These are phyloP conservation scores for Pachycephala philippinensis DNA, from an alignment of 2,113 vertebrate species.

Conservation along the genomic window DNA sequence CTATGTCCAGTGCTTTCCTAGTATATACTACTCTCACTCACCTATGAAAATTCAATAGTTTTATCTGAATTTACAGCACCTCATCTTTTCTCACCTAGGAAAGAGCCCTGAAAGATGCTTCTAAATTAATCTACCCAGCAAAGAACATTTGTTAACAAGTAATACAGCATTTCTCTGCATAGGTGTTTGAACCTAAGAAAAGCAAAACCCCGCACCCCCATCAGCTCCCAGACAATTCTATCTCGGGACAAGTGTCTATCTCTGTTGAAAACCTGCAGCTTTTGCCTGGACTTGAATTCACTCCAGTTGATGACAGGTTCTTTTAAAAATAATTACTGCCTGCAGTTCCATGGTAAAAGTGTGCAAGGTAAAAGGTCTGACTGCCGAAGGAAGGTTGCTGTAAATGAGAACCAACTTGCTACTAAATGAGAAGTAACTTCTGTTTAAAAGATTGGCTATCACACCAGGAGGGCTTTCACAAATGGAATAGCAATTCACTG, in stretches of 20 bases:
- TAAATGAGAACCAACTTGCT: not conserved
- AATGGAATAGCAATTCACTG: not conserved
- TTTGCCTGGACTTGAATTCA: not conserved
- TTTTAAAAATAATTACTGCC: conserved; percentile 3
- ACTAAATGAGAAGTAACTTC: not conserved
- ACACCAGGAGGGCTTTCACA: not conserved
- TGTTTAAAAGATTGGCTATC: not conserved
- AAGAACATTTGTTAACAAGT: not conserved
- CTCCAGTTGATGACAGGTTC: not conserved
- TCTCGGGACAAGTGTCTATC: not conserved
- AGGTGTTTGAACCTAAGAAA: not conserved
- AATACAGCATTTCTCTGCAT: not conserved
- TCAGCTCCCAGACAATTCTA: not conserved
- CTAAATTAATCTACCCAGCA: not conserved
- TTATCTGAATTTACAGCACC: not conserved
- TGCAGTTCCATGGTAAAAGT: not conserved
- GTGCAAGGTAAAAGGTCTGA: not conserved
- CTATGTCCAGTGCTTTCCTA: not conserved
- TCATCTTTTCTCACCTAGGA: not conserved
- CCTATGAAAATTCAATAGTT: not conserved
- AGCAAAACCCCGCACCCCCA: not conserved
- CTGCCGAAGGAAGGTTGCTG: not conserved
- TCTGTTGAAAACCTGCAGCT: not conserved
- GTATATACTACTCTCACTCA: not conserved
- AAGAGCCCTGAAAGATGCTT: not conserved